These are phyloP conservation scores for Dermochelys coriacea DNA, from an alignment of 2,797 vertebrate genomes.

Conservation along the genomic window DNA sequence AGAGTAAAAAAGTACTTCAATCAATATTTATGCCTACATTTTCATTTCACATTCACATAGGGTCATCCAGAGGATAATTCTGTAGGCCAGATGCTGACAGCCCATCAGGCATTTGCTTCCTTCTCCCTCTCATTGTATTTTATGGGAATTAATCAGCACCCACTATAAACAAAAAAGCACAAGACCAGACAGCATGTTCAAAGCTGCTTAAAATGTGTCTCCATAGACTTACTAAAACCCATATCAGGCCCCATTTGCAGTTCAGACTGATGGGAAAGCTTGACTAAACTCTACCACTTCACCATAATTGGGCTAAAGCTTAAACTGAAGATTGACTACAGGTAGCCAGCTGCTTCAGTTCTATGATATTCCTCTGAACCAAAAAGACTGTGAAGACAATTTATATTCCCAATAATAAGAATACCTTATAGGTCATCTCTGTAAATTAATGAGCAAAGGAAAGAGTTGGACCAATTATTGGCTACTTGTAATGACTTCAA, in stretches of 20 bases:
- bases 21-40: fast-evolving
- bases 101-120: background rate
- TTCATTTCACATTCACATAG: fast-evolving
- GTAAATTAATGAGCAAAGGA: background rate
- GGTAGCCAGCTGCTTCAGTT: background rate
- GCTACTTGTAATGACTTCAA: background rate
- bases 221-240: too few relatives aligned
- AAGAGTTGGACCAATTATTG: background rate
- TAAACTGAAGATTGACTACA: background rate
- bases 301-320: background rate
- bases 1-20: fast-evolving
- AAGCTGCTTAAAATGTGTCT: background rate
- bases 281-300: fast-evolving
- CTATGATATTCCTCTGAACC: background rate
- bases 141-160: fast-evolving
- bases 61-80: background rate
- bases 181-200: background rate
- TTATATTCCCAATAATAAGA: background rate
- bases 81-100: fast-evolving
- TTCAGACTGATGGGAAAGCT: background rate
- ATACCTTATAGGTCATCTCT: background rate
- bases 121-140: background rate
- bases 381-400: background rate
- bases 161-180: fast-evolving
- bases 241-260: fast-evolving